Conservation (phyloP, 2,888 invertebrate species). For the Vannuccia rotundouncinata region DNA sequence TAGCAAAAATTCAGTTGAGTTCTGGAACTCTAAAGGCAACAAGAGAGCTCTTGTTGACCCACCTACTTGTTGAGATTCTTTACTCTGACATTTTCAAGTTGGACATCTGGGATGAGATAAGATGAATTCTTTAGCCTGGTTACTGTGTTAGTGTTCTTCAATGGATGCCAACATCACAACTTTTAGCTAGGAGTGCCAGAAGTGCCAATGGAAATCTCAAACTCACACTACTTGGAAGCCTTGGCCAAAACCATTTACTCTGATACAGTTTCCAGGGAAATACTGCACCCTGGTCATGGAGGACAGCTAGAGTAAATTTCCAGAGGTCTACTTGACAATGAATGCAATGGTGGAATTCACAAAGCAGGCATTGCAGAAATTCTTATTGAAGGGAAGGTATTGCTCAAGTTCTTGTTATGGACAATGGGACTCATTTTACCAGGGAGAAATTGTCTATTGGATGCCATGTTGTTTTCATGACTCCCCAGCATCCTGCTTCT, state of each 20-base stretch:
- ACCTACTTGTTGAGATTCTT: neutral
- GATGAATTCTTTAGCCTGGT: neutral
- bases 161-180: neutral
- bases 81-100: neutral
- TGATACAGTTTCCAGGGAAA: constrained; percentile 15
- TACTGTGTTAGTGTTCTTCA: neutral
- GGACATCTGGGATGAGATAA: constrained; percentile 12
- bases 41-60: neutral
- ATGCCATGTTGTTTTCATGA: constrained; percentile 6
- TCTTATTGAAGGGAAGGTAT: constrained; percentile 8
- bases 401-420: constrained; percentile 11
- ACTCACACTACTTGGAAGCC: constrained; percentile 15
- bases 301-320: neutral
- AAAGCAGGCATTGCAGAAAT: constrained; percentile 7
- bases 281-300: neutral
- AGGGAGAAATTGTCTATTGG: neutral
- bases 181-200: neutral
- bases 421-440: constrained; percentile 19
- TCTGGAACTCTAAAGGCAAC: neutral
- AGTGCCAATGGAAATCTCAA: neutral
- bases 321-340: constrained; percentile 16
- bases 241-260: neutral
- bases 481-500: neutral
- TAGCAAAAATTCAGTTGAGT: neutral
- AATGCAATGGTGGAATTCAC: constrained; percentile 11